A percentile compares a stretch with the other conserved stretches of the same genome.
These are phyloP conservation scores for Choristoneura fumiferana DNA, from an alignment of 1,140 invertebrate genomes.

Conservation along the genomic window DNA sequence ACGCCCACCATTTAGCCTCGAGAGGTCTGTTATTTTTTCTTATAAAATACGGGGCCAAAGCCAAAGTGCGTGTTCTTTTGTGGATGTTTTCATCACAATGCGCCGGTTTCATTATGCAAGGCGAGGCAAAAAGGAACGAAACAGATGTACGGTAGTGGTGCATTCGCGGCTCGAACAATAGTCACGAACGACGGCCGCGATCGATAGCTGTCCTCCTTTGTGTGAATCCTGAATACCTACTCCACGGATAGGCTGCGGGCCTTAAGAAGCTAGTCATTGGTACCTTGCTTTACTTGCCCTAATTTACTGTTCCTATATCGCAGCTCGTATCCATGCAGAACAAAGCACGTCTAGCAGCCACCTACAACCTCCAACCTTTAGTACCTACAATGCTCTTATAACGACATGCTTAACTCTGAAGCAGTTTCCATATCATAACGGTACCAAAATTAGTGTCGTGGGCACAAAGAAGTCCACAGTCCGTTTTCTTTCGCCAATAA, in stretches of 20 bases:
- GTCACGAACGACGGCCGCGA: constrained; percentile 58
- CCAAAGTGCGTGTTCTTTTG: constrained; percentile 67
- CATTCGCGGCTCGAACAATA: constrained; percentile 63
- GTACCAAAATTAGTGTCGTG: constrained; percentile 52
- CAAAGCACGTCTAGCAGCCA: neutral
- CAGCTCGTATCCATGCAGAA: neutral
- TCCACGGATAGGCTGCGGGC: constrained; percentile 3
- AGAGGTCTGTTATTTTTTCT: constrained; percentile 62
- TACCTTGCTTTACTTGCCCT: neutral
- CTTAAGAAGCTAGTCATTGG: neutral
- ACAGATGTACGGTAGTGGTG: constrained; percentile 67
- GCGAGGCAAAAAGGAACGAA: constrained; percentile 63
- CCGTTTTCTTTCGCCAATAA: constrained; percentile 43
- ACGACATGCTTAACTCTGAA: constrained; percentile 52
- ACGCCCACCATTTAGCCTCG: constrained; percentile 62
- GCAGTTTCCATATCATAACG: constrained; percentile 69
- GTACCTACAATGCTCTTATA: constrained; percentile 25
- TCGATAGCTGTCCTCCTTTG: constrained; percentile 62
- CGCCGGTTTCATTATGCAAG: constrained; percentile 69
- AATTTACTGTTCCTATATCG: neutral
- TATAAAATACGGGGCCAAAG: constrained; percentile 49
- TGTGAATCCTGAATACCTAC: constrained; percentile 16
- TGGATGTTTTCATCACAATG: constrained; percentile 66
- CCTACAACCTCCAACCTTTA: neutral
- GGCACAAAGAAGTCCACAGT: constrained; percentile 53